Evolutionary conservation across 2,888 invertebrate species (phyloP).

Genomic region (Caenorhabditis angaria): DNA sequence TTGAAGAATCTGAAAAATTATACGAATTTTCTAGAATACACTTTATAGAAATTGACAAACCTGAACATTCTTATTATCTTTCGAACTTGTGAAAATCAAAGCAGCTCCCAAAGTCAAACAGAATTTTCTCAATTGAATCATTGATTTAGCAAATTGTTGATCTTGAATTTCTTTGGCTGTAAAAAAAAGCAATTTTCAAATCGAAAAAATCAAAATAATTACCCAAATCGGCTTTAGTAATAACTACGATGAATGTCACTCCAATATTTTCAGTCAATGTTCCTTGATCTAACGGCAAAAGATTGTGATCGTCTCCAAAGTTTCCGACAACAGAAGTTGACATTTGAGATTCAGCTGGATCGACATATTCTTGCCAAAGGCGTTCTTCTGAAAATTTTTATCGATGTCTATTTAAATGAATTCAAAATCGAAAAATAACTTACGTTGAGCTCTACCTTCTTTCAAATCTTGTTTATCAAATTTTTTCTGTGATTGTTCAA

Average conservation of each 20-base stretch:
- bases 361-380: constrained; percentile 71
- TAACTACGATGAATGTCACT: constrained; percentile 62
- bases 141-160: constrained; percentile 59
- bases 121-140: constrained; percentile 66
- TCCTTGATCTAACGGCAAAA: constrained; percentile 62
- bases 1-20: constrained; percentile 59
- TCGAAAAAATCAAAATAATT: too few species aligned
- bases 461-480: constrained; percentile 55
- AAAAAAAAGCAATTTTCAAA: too few species aligned
- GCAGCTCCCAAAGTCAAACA: constrained; percentile 68
- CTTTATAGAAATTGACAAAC: too few species aligned
- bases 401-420: not conserved
- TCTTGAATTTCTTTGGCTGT: constrained; percentile 44
- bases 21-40: too few species aligned
- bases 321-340: constrained; percentile 48
- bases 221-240: constrained; percentile 70
- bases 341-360: constrained; percentile 63
- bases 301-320: constrained; percentile 48
- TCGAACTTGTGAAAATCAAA: constrained; percentile 57
- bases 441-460: constrained; percentile 32
- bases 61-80: constrained; percentile 54
- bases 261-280: constrained; percentile 67
- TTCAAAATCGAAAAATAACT: not conserved
- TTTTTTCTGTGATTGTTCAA: constrained; percentile 53
- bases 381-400: constrained; percentile 59